phyloP scores from a whole-genome alignment of 2,113 vertebrate genomes.

The Murina feae region DNA sequence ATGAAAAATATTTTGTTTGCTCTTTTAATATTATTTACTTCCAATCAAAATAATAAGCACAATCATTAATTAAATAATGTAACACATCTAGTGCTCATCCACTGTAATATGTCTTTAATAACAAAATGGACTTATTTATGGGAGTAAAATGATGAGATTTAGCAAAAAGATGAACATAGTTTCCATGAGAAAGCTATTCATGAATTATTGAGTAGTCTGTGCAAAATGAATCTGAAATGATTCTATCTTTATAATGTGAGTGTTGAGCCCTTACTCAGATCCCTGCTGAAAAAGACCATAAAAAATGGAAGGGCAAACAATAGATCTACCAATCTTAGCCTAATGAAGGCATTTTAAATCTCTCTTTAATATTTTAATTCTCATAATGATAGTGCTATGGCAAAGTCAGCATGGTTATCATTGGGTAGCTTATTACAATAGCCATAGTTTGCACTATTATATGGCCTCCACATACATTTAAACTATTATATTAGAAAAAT shows the following conservation, averaged over 20 bases:
- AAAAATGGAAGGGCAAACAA: background rate
- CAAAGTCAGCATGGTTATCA: background rate
- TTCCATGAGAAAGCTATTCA: slow-evolving; percentile 69
- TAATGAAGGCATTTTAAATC: background rate
- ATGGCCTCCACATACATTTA: background rate
- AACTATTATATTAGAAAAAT: slow-evolving; percentile 33
- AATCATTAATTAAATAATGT: slow-evolving; percentile 73
- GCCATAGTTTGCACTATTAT: background rate
- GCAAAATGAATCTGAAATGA: slow-evolving; percentile 61
- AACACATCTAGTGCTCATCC: slow-evolving; percentile 51
- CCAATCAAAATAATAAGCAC: slow-evolving; percentile 43
- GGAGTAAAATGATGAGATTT: slow-evolving; percentile 69
- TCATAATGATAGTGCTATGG: background rate
- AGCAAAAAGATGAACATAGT: slow-evolving; percentile 68
- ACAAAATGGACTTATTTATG: slow-evolving; percentile 67
- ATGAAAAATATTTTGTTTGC: slow-evolving; percentile 73
- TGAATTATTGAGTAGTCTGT: slow-evolving; percentile 70
- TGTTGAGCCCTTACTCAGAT: background rate
- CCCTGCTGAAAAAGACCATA: background rate
- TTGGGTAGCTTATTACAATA: background rate
- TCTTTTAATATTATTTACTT: slow-evolving; percentile 72
- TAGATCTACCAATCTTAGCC: background rate
- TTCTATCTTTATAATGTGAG: slow-evolving; percentile 40
- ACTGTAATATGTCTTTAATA: slow-evolving; percentile 32
- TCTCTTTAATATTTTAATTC: slow-evolving; percentile 11